These are phyloP conservation scores for Bellardia pandia DNA, from an alignment of 2,888 invertebrate species.

Conservation along the genomic window DNA sequence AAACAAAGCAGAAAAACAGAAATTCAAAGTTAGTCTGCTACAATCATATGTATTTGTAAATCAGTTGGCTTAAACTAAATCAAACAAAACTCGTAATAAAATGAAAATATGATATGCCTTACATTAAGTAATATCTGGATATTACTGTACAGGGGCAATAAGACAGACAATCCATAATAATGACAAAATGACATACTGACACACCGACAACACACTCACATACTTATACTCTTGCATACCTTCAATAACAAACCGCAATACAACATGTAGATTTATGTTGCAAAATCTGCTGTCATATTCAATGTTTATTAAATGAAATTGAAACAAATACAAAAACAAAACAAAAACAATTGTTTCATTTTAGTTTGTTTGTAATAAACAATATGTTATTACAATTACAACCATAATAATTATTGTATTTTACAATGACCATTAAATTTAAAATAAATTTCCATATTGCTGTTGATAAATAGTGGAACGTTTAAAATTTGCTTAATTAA, in stretches of 20 bases:
- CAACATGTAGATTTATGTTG: slow-evolving; percentile 36
- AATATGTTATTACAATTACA: background rate
- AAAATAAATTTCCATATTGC: slow-evolving; percentile 2
- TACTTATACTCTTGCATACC: background rate
- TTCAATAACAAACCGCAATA: slow-evolving; percentile 18
- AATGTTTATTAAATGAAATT: slow-evolving; percentile 37
- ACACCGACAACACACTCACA: background rate
- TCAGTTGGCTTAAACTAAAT: slow-evolving; percentile 33
- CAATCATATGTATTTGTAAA: slow-evolving; percentile 44
- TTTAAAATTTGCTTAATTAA: slow-evolving; percentile 5
- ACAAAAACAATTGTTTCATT: background rate
- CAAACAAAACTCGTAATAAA: background rate
- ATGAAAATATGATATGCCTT: slow-evolving; percentile 59
- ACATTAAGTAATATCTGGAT: slow-evolving; percentile 43
- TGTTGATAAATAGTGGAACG: background rate
- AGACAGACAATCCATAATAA: slow-evolving; percentile 27
- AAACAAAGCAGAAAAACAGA: background rate
- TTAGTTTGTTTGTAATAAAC: background rate
- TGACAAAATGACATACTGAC: slow-evolving; percentile 6
- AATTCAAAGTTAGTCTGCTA: slow-evolving; percentile 37
- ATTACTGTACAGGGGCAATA: slow-evolving; percentile 40
- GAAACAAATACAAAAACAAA: slow-evolving; percentile 40
- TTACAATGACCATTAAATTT: slow-evolving; percentile 39
- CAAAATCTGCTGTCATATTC: slow-evolving; percentile 60
- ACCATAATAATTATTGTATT: background rate